Evolutionary conservation across 2,797 vertebrate genomes (phyloP).

Genomic region (Hozukius guyotensis): DNA sequence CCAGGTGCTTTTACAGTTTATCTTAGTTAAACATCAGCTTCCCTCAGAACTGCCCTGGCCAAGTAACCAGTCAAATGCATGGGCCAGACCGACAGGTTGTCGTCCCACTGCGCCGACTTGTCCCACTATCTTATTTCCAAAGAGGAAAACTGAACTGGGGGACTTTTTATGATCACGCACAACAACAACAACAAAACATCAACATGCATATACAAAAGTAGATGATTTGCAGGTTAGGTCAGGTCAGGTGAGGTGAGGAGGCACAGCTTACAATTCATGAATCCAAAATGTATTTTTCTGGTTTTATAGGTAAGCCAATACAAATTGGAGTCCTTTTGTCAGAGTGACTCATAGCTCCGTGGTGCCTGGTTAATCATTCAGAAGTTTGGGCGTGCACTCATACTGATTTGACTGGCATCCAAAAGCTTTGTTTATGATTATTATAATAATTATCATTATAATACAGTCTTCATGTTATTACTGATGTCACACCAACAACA

Average conservation of each 20-base stretch:
- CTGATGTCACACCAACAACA: background rate
- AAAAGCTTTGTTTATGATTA: background rate
- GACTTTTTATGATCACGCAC: background rate
- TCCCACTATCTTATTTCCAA: background rate
- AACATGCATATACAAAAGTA: background rate
- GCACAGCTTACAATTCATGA: background rate
- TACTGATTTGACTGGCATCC: background rate
- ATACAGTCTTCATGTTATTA: background rate
- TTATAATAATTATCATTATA: background rate
- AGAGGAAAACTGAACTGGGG: background rate
- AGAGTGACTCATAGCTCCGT: background rate
- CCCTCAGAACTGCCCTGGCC: constrained; percentile 34
- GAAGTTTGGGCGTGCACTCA: background rate
- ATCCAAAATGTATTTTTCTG: background rate
- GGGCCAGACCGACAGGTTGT: constrained; percentile 2
- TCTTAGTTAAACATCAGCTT: constrained; percentile 80
- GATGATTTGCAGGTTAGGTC: background rate
- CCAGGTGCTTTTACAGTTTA: constrained; percentile 72
- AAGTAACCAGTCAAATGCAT: background rate
- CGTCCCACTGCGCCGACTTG: background rate
- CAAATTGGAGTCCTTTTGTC: background rate
- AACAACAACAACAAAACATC: background rate
- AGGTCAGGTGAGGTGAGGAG: background rate
- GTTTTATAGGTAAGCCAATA: background rate
- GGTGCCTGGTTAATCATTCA: background rate